These are phyloP conservation scores for Frieseomelitta varia DNA, from an alignment of 1,140 invertebrate species.

Conservation along the genomic window DNA sequence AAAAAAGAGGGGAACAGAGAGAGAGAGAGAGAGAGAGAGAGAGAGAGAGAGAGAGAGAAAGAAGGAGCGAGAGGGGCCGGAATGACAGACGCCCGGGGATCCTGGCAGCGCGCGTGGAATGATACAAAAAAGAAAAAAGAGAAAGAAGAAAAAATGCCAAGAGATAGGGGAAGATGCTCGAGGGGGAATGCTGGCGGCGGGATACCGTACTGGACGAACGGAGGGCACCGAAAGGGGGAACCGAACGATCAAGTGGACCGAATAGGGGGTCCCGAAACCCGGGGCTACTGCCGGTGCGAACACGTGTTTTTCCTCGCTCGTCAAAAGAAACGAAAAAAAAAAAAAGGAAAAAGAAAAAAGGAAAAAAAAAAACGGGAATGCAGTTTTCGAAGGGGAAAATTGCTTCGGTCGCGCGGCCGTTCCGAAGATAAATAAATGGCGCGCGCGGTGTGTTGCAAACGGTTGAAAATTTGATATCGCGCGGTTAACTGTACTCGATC, in stretches of 20 bases:
- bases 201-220: constrained; percentile 23
- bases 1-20: constrained; percentile 36
- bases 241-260: constrained; percentile 18
- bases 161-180: constrained; percentile 27
- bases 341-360: background rate
- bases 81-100: constrained; percentile 44
- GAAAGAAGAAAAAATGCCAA: constrained; percentile 26
- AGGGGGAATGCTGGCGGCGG: constrained; percentile 14
- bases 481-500: background rate
- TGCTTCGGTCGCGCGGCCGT: background rate
- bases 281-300: constrained; percentile 2
- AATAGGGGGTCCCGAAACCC: background rate
- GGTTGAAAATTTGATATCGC: constrained; percentile 11
- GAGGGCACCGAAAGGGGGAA: background rate
- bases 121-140: constrained; percentile 35
- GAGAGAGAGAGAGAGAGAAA: constrained; percentile 22
- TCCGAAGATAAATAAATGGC: constrained; percentile 26
- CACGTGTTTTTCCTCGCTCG: constrained; percentile 31
- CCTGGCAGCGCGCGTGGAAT: constrained; percentile 38
- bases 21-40: constrained; percentile 28
- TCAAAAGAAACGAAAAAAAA: background rate
- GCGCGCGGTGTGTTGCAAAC: background rate
- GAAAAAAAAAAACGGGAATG: background rate
- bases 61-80: constrained; percentile 22
- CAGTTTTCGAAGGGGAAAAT: background rate